Evolutionary conservation across 1,140 invertebrate species (phyloP).

Genomic region (Caenorhabditis elegans): WBcel235 BX284603.4:7111001-7111500

Average conservation of each 20-base stretch:
- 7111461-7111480: slow-evolving; percentile 37
- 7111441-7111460: slow-evolving; percentile 15
- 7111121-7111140: slow-evolving; percentile 37
- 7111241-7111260: slow-evolving; percentile 45
- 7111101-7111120: background rate
- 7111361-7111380: slow-evolving; percentile 36
- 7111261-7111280: slow-evolving; percentile 40
- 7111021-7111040: background rate
- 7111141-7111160: slow-evolving; percentile 37
- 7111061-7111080: slow-evolving; percentile 43
- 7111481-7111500: background rate
- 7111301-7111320: slow-evolving; percentile 29
- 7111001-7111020: too few relatives aligned
- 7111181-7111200: slow-evolving; percentile 14
- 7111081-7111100: slow-evolving; percentile 42
- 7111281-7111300: slow-evolving; percentile 41
- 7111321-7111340: slow-evolving; percentile 18
- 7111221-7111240: background rate
- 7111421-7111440: background rate
- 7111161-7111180: slow-evolving; percentile 44
- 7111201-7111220: background rate
- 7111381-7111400: slow-evolving; percentile 37
- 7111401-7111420: slow-evolving; percentile 34
- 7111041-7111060: slow-evolving; percentile 40
- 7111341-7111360: slow-evolving; percentile 36